A percentile compares a stretch with the other conserved stretches of the same genome.
Conservation (phyloP, 2,797 vertebrate species). For the Xenopus petersii region DNA sequence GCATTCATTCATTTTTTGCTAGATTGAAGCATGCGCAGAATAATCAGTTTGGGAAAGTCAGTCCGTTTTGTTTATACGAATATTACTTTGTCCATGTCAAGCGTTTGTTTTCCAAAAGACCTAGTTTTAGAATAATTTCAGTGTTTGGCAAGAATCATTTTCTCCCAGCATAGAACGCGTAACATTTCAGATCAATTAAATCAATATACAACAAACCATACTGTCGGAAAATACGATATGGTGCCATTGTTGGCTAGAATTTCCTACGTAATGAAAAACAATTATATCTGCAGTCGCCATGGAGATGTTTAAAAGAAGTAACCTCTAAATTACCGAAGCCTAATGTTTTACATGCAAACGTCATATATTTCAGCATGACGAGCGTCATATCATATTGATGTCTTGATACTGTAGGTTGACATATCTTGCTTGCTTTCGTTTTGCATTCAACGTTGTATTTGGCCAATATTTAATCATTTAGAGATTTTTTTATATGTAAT, state of each 20-base stretch:
- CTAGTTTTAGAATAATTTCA: neutral
- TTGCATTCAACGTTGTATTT: too few relatives aligned
- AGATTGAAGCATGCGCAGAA: too few relatives aligned
- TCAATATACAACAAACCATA: conserved; percentile 40
- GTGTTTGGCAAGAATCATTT: conserved; percentile 15
- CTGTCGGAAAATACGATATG: conserved; percentile 43
- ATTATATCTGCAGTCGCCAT: neutral
- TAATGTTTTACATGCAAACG: neutral
- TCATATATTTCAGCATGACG: too few relatives aligned
- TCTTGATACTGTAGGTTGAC: too few relatives aligned
- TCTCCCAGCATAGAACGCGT: conserved; percentile 29
- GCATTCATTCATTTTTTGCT: too few relatives aligned
- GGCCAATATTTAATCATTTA: too few relatives aligned
- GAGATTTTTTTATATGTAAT: too few relatives aligned
- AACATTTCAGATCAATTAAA: conserved; percentile 39
- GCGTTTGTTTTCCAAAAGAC: neutral
- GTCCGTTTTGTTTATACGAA: too few relatives aligned
- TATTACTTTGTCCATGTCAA: neutral
- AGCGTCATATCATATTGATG: too few relatives aligned
- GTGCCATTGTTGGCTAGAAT: conserved; percentile 25
- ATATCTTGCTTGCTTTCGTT: too few relatives aligned
- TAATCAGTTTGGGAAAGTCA: too few relatives aligned
- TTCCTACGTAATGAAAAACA: conserved; percentile 24
- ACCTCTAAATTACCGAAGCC: conserved; percentile 4
- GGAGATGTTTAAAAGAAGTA: conserved; percentile 29